Base-by-base conservation (phyloP, 2,888 invertebrate genomes). In the Uloborus plumipes region DNA sequence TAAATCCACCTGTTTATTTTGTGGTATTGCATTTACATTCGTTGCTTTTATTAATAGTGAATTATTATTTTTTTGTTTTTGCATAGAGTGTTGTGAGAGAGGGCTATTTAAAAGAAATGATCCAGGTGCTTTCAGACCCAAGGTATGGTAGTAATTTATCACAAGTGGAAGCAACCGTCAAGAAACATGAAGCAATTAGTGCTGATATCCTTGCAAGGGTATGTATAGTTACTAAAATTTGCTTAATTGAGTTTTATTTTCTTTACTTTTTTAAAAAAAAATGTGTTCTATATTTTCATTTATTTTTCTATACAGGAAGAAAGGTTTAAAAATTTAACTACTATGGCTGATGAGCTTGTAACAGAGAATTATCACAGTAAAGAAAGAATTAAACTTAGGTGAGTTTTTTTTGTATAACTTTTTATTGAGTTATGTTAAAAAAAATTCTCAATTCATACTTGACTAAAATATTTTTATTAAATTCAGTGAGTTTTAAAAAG, bases 121-220 rank as follows among this genome's bases (percentile, higher is more conserved):
- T 95, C 86, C 95, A 95, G 89, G 97, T 99, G 18, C 90, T 99
- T 20, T 94, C 95, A 0, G 97, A 97, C 90, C 95, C 96, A 0
- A 92, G 96, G 76, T 97, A 97, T 89, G 95, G 95, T 1, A 94
- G 94, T 86, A 95, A 95, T 90, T 90, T 98, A 86, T 92, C 94
- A 0, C 97, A 98, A 88, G 97, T 98, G 0, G 98, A 99, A 89
- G 98, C 98, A 1, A 97, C 98, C 0, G 93, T 99, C 58, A 99
- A 99, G 91, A 99, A 99, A 88, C 98, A 99, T 88, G 98, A 99
- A 89, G 98, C 99, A 18, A 97, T 99, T 85, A 95, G 96, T 84
- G 98, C 98, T 0, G 99, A 99, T 88, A 98, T 99, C 76, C 91
- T 98, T 73, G 96, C 98, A 16, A 92, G 94, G 87, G 93, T 93